Evolutionary conservation across 2,797 vertebrate genomes (phyloP).

Genomic region (Rhabdophis nuchalis): DNA sequence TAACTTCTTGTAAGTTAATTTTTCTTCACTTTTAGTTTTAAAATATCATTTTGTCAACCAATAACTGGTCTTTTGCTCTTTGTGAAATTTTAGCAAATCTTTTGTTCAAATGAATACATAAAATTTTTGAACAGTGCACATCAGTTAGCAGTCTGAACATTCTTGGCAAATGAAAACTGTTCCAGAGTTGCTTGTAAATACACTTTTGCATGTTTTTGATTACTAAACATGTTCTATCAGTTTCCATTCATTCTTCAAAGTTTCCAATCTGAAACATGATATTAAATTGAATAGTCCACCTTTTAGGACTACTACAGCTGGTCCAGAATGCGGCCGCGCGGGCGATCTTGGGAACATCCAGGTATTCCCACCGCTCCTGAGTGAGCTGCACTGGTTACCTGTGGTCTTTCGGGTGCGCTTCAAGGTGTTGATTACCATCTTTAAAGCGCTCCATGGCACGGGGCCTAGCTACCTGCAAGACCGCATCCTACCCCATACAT

Average conservation of each 20-base stretch:
- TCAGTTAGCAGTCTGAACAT: not conserved
- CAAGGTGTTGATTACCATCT: too few relatives aligned
- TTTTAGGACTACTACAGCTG: too few relatives aligned
- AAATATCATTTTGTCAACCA: not conserved
- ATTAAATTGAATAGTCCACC: not conserved
- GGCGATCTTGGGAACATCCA: too few relatives aligned
- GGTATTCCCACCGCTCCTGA: too few relatives aligned
- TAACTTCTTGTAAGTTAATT: not conserved
- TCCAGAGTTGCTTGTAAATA: not conserved
- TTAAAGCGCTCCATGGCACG: too few relatives aligned
- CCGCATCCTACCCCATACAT: too few relatives aligned
- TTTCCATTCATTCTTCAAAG: not conserved
- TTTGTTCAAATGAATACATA: not conserved
- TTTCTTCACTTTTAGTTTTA: not conserved
- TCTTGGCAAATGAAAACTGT: not conserved
- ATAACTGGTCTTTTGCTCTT: not conserved
- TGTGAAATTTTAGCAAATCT: not conserved
- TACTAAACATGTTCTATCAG: not conserved
- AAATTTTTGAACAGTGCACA: not conserved
- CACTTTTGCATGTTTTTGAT: not conserved
- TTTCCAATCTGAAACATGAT: not conserved
- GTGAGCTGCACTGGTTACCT: too few relatives aligned
- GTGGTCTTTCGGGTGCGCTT: too few relatives aligned
- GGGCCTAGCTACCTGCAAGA: too few relatives aligned
- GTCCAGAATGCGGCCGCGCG: too few relatives aligned